These are phyloP conservation scores for Beroe forskalii DNA, from an alignment of 37 sponge, comb jelly and placozoan genomes.

Conservation along the genomic window DNA sequence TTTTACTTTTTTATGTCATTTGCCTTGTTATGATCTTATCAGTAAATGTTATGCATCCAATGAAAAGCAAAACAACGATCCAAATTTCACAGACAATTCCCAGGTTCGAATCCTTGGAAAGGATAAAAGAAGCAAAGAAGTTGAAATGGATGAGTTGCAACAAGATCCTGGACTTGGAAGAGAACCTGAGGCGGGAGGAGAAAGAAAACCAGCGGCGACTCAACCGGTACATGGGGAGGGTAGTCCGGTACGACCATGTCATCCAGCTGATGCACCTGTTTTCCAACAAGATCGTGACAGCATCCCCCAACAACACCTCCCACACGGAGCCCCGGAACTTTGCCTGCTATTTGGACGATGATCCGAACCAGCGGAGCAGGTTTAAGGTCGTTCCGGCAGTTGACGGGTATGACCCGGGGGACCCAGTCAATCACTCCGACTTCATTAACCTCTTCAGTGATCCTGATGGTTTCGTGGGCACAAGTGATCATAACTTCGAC, in stretches of 20 bases:
- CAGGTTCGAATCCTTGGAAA: slow-evolving; percentile 59
- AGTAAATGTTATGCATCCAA: too few relatives aligned
- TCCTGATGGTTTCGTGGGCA: slow-evolving; percentile 50
- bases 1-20: too few relatives aligned
- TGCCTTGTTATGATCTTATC: too few relatives aligned
- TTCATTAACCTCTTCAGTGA: slow-evolving; percentile 56
- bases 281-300: slow-evolving; percentile 40
- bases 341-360: slow-evolving; percentile 46
- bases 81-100: too few relatives aligned
- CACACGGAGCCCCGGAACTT: slow-evolving; percentile 48
- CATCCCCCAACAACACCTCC: slow-evolving; percentile 44
- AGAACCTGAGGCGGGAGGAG: slow-evolving; percentile 32
- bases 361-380: slow-evolving; percentile 22
- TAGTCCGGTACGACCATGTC: slow-evolving; percentile 36
- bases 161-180: slow-evolving; percentile 29
- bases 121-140: slow-evolving; percentile 31
- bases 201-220: slow-evolving; percentile 29
- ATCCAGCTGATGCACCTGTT: slow-evolving; percentile 50
- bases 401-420: slow-evolving; percentile 56
- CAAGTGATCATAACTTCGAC: slow-evolving; percentile 1
- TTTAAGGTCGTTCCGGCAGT: slow-evolving; percentile 45
- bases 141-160: background rate
- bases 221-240: slow-evolving; percentile 47
- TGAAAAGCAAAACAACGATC: too few relatives aligned
- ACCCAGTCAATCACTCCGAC: slow-evolving; percentile 58